phyloP scores from a whole-genome alignment of 1,140 invertebrate species.

The Sycophila sp. region DNA sequence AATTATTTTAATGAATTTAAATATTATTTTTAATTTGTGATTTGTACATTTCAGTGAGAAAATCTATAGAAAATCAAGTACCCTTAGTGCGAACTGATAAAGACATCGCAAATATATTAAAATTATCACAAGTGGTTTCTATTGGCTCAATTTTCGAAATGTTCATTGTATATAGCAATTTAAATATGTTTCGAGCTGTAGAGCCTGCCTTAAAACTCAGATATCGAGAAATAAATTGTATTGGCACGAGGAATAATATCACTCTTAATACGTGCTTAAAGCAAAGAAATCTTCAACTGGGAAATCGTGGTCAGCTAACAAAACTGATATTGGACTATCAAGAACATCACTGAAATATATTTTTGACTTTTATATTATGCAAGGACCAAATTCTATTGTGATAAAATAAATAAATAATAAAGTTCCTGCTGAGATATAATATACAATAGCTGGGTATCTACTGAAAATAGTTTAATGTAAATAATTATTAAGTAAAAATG shows the following conservation, averaged over 20 bases:
- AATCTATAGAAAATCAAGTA: constrained; percentile 68
- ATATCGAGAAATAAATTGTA: constrained; percentile 66
- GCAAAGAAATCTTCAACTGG: constrained; percentile 55
- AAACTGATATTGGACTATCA: constrained; percentile 63
- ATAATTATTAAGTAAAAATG: constrained; percentile 31
- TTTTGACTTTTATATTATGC: constrained; percentile 20
- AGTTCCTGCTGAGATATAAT: constrained; percentile 31
- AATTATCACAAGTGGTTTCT: constrained; percentile 49
- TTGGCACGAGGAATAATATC: constrained; percentile 42
- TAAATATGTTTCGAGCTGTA: constrained; percentile 77
- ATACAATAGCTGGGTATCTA: constrained; percentile 31
- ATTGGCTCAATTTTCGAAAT: constrained; percentile 71
- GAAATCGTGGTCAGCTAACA: constrained; percentile 63
- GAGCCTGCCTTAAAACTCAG: constrained; percentile 75
- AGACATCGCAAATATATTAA: constrained; percentile 69
- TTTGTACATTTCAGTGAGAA: constrained; percentile 69
- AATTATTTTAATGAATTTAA: constrained; percentile 35
- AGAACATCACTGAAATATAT: constrained; percentile 45
- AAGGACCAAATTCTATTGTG: constrained; percentile 29
- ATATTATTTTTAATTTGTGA: constrained; percentile 38
- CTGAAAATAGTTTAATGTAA: constrained; percentile 39
- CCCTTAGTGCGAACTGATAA: constrained; percentile 73
- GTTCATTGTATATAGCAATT: constrained; percentile 70
- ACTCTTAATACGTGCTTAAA: constrained; percentile 51
- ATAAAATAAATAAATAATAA: constrained; percentile 33